phyloP scores from a whole-genome alignment of 2,113 vertebrate species.

The Nannospalax galili region DNA sequence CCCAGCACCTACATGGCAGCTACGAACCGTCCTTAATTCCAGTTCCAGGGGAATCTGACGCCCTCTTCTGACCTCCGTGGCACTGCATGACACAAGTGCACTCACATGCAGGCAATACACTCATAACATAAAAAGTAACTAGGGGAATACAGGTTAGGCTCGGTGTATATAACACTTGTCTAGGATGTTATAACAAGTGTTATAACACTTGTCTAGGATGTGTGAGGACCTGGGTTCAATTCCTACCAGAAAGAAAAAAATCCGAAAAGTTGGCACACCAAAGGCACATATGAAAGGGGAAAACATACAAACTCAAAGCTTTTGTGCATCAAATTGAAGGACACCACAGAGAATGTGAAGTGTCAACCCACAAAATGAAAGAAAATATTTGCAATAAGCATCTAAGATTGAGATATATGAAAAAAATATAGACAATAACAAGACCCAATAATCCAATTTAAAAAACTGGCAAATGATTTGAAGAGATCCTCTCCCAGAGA shows the following conservation, averaged over 20 bases:
- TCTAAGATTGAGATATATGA: not conserved
- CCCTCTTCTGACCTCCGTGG: no score
- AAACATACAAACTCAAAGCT: not conserved
- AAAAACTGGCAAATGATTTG: not conserved
- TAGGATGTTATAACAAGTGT: not conserved
- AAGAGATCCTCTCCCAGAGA: not conserved
- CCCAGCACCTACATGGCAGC: no score
- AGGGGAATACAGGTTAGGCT: not conserved
- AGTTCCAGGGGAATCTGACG: no score
- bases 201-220: not conserved
- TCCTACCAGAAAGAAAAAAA: not conserved
- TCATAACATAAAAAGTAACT: not conserved
- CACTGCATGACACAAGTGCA: no score
- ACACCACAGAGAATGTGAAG: not conserved
- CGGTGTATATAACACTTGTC: not conserved
- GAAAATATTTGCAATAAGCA: not conserved
- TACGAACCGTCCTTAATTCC: no score
- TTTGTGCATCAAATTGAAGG: constrained; percentile 6
- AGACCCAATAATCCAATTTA: not conserved
- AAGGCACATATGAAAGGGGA: constrained; percentile 4
- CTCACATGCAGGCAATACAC: no score
- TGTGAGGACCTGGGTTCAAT: not conserved
- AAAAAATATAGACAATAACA: not conserved
- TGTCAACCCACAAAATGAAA: not conserved
- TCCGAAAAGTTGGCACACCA: not conserved